phyloP scores from a whole-genome alignment of 2,797 vertebrate genomes.

The Alca torda region DNA sequence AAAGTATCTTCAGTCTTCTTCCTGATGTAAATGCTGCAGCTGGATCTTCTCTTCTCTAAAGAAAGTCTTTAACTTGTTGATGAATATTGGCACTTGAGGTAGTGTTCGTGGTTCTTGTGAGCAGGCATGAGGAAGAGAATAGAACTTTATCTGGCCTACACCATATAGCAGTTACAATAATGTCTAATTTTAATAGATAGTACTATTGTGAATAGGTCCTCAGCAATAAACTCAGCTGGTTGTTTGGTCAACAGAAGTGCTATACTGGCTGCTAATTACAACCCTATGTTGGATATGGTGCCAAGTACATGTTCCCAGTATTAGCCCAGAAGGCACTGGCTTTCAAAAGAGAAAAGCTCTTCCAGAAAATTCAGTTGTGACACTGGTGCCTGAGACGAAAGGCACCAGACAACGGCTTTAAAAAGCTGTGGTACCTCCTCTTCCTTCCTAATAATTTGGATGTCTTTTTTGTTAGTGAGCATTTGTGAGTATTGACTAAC shows the following conservation, averaged over 20 bases:
- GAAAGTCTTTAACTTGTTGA: background rate
- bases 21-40: background rate
- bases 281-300: background rate
- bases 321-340: constrained; percentile 43
- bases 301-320: constrained; percentile 18
- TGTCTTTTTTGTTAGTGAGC: background rate
- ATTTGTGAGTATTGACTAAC: background rate
- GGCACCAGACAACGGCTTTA: constrained; percentile 16
- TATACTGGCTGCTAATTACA: constrained; percentile 26
- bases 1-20: background rate
- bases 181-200: background rate
- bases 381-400: constrained; percentile 14
- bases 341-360: constrained; percentile 49
- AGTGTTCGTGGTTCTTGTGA: background rate
- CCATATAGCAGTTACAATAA: background rate
- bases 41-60: background rate
- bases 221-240: background rate
- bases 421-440: constrained; percentile 3
- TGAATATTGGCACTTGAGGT: background rate
- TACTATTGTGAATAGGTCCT: background rate
- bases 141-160: background rate
- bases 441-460: constrained; percentile 8
- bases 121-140: background rate
- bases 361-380: constrained; percentile 12
- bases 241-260: constrained; percentile 37